These are phyloP conservation scores for Grallaria varia DNA, from an alignment of 2,113 vertebrate species.

Conservation along the genomic window DNA sequence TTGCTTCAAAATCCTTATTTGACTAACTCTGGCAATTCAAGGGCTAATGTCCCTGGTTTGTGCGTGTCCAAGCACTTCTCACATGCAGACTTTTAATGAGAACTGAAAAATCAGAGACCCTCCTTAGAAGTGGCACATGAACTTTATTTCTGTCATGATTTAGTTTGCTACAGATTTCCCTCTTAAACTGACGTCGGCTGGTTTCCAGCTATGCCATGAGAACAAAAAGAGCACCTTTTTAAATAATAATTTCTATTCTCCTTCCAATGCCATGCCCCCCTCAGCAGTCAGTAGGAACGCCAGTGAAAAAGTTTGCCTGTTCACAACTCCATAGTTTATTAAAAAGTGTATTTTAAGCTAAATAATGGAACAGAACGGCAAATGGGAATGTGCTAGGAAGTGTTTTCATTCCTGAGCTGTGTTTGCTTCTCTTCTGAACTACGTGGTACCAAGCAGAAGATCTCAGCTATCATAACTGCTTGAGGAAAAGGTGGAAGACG, in stretches of 20 bases:
- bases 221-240: neutral
- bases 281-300: neutral
- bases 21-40: neutral
- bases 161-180: neutral
- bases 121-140: neutral
- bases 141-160: neutral
- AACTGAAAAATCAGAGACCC: neutral
- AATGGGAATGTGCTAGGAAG: neutral
- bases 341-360: neutral
- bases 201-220: neutral
- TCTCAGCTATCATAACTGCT: neutral
- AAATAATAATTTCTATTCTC: neutral
- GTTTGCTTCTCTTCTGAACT: neutral
- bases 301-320: neutral
- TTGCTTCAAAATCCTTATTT: neutral
- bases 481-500: neutral
- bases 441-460: neutral
- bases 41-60: neutral
- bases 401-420: neutral
- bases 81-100: neutral
- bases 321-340: neutral
- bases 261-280: neutral
- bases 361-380: neutral
- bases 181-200: neutral
- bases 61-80: neutral